Conservation (phyloP, 35 echinoderm and acorn worm species). For the Stichopus chloronotus region DNA sequence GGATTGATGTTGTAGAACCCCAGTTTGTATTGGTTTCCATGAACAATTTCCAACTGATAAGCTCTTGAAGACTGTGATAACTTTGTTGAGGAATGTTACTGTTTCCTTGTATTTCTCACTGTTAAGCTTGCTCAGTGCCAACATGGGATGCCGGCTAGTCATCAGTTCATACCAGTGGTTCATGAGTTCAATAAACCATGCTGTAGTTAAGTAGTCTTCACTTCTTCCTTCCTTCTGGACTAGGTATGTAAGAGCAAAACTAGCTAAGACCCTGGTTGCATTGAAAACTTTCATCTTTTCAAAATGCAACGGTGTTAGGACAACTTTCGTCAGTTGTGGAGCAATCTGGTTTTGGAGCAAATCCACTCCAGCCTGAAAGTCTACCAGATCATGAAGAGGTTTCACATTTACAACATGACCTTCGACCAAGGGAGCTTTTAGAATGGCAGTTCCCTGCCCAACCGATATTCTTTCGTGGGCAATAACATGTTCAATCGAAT, state of each 20-base stretch:
- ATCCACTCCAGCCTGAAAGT: not conserved
- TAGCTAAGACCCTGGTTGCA: not conserved
- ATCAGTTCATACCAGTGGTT: slow-evolving; percentile 66
- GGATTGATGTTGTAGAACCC: slow-evolving; percentile 52
- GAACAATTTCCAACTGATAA: slow-evolving; percentile 44
- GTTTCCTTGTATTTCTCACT: slow-evolving; percentile 55
- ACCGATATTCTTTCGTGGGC: too few species aligned
- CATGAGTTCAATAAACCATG: slow-evolving; percentile 56
- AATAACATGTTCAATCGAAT: too few species aligned
- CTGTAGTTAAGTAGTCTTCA: slow-evolving; percentile 25
- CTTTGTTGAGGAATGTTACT: slow-evolving; percentile 53
- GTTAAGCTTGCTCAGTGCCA: slow-evolving; percentile 50
- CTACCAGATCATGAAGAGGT: not conserved
- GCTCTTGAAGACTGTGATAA: slow-evolving; percentile 59
- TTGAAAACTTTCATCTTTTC: not conserved
- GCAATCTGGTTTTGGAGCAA: not conserved
- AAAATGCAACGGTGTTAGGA: not conserved
- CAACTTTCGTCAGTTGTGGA: not conserved
- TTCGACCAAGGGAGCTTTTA: too few species aligned
- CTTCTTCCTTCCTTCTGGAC: slow-evolving; percentile 35
- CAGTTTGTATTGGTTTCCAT: slow-evolving; percentile 76
- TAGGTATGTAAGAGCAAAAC: not conserved
- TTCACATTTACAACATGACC: not conserved
- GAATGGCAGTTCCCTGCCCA: too few species aligned
- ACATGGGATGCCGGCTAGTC: slow-evolving; percentile 52